Conservation (phyloP, 2,797 vertebrate species). For the Brotula barbata region DNA sequence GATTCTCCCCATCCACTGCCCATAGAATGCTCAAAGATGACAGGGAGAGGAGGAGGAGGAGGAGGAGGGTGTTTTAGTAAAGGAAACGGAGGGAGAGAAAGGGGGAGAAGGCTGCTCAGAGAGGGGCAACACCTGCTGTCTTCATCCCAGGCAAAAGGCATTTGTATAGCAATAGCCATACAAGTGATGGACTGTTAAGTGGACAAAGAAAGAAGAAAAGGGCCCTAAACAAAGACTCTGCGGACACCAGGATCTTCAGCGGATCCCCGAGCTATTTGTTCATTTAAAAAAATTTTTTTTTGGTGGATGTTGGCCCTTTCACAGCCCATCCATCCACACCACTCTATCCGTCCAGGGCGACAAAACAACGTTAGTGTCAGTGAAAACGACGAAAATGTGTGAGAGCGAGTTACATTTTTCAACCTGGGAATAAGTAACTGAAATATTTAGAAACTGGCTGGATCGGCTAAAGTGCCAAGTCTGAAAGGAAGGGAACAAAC, state of each 20-base stretch:
- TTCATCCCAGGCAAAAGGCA: conserved; percentile 61
- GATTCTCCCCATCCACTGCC: conserved; percentile 30
- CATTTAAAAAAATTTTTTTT: no score
- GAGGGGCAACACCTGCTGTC: conserved; percentile 74
- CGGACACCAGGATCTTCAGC: conserved; percentile 25
- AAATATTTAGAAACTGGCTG: conserved; percentile 73
- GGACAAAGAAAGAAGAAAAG: conserved; percentile 57
- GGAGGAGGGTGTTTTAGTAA: conserved; percentile 43
- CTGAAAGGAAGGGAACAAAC: conserved; percentile 77
- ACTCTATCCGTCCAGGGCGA: background rate
- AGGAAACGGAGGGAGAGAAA: conserved; percentile 45
- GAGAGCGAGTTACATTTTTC: conserved; percentile 22
- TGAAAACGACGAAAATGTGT: conserved; percentile 18
- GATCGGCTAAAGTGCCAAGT: conserved; percentile 74
- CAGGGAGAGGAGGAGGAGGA: conserved; percentile 23
- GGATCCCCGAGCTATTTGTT: conserved; percentile 6
- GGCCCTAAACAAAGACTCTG: conserved; percentile 45
- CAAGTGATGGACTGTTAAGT: conserved; percentile 50
- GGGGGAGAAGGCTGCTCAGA: conserved; percentile 50
- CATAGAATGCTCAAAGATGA: conserved; percentile 24
- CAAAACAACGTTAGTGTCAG: conserved; percentile 20
- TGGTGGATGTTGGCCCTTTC: background rate
- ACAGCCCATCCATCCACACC: background rate
- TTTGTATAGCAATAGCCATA: conserved; percentile 40
- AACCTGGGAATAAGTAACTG: conserved; percentile 50